Evolutionary conservation across 2,113 vertebrate species (phyloP).

Genomic region (Brachypteracias leptosomus): DNA sequence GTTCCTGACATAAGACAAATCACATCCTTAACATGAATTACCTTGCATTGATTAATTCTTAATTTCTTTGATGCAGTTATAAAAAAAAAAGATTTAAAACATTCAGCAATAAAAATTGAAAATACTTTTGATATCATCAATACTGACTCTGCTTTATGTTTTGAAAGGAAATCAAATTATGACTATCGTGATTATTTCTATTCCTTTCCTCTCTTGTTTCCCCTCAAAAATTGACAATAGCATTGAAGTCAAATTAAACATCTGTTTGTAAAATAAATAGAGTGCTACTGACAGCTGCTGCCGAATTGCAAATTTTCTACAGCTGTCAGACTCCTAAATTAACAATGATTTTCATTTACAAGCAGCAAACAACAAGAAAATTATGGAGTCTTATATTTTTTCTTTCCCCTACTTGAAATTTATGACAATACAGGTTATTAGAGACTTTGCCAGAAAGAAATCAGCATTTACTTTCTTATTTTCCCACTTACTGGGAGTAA

Average conservation of each 20-base stretch:
- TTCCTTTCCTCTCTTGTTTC: slow-evolving; percentile 56
- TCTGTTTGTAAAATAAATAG: slow-evolving; percentile 78
- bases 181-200: slow-evolving; percentile 69
- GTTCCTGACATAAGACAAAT: neutral
- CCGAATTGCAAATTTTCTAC: slow-evolving; percentile 66
- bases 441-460: neutral
- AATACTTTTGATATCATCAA: slow-evolving; percentile 40
- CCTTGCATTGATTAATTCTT: neutral
- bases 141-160: slow-evolving; percentile 55
- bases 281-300: slow-evolving; percentile 73
- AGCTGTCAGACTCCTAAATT: slow-evolving; percentile 74
- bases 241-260: slow-evolving; percentile 77
- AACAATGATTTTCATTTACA: slow-evolving; percentile 74
- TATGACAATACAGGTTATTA: neutral
- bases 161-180: slow-evolving; percentile 69
- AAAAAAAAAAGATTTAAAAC: neutral
- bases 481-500: neutral
- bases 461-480: neutral
- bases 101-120: slow-evolving; percentile 43
- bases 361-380: slow-evolving; percentile 62
- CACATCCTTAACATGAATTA: neutral
- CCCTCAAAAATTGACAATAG: slow-evolving; percentile 66
- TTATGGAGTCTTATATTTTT: neutral
- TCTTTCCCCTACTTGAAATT: slow-evolving; percentile 2
- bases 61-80: neutral